Evolutionary conservation across 2,797 vertebrate genomes (phyloP).

Genomic region (Choloepus didactylus): DNA sequence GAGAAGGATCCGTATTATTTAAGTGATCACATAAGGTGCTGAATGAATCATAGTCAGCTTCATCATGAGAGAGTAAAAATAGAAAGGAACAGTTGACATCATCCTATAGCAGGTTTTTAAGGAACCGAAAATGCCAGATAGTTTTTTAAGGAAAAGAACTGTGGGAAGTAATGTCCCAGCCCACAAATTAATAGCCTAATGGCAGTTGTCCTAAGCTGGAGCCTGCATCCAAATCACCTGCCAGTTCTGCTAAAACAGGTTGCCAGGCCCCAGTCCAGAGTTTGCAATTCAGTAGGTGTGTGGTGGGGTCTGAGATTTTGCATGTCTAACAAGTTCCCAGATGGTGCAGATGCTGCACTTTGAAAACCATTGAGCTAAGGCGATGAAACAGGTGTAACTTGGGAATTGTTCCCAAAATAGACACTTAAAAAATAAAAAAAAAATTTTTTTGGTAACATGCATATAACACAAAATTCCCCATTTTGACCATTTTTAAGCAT

Average conservation of each 20-base stretch:
- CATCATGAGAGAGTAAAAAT: constrained; percentile 77
- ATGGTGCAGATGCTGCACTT: background rate
- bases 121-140: constrained; percentile 50
- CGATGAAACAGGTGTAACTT: background rate
- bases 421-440: no score
- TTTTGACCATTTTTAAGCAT: no score
- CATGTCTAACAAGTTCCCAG: background rate
- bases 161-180: background rate
- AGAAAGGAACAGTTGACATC: constrained; percentile 78
- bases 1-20: constrained; percentile 72
- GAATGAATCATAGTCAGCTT: constrained; percentile 76
- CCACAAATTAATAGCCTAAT: background rate
- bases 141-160: constrained; percentile 63
- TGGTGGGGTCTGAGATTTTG: background rate
- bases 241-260: background rate
- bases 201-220: background rate
- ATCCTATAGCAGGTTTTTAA: constrained; percentile 74
- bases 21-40: constrained; percentile 68
- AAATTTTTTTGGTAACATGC: no score
- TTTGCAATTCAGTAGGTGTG: background rate
- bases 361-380: background rate
- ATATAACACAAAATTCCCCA: no score
- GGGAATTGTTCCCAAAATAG: background rate
- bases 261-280: background rate
- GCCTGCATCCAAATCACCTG: background rate